phyloP scores from a whole-genome alignment of 2,888 invertebrate genomes.

The Fissipunctia ypsillon region DNA sequence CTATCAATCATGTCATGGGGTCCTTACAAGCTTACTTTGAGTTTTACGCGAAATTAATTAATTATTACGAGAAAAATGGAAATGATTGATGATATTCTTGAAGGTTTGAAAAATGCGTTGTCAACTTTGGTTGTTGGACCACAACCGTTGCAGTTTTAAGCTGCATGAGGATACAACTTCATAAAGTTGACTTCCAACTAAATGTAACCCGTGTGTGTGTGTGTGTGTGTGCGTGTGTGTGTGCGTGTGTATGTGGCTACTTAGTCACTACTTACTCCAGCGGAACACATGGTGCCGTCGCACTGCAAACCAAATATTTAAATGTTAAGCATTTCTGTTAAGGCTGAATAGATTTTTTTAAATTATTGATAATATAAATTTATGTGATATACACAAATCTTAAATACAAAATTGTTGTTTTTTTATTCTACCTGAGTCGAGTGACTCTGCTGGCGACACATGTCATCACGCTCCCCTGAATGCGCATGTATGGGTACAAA shows the following conservation, averaged over 20 bases:
- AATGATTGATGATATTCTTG: neutral
- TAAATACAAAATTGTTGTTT: no score
- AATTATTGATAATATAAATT: no score
- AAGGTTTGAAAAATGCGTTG: neutral
- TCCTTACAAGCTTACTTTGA: neutral
- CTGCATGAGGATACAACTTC: no score
- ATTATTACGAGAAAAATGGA: slow-evolving; percentile 12
- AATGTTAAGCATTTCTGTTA: neutral
- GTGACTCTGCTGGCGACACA: no score
- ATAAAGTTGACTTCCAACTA: neutral
- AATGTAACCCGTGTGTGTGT: no score
- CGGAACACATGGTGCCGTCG: slow-evolving; percentile 15
- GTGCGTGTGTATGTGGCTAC: no score
- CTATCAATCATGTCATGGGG: slow-evolving; percentile 27
- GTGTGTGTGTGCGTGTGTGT: no score
- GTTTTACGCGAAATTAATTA: slow-evolving; percentile 26
- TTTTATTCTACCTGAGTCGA: no score
- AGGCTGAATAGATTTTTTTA: no score
- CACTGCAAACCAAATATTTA: slow-evolving; percentile 32
- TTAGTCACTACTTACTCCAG: slow-evolving; percentile 42
- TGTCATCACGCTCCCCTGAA: no score
- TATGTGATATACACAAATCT: no score
- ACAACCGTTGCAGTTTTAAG: neutral
- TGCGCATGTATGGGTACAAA: no score
- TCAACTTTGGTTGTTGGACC: neutral